Evolutionary conservation across 2,113 vertebrate genomes (phyloP), one percentile per base, ranked within the genome.

Genomic region (Osmerus mordax): DNA sequence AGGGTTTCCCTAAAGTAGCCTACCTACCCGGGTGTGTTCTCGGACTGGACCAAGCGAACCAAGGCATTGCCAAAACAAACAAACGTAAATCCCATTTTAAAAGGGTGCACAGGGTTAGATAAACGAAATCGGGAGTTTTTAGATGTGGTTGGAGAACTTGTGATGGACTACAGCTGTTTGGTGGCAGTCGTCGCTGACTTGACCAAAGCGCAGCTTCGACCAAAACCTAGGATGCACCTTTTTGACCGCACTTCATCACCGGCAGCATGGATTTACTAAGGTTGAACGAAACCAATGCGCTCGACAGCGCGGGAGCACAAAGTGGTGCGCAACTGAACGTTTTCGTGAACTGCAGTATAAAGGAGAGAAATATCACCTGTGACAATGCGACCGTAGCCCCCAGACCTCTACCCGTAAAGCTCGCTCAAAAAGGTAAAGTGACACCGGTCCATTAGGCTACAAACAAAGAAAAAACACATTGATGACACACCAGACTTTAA

Each of bases 341-440:
- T 41, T 75, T 77, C 54, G 69, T 61, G 3, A 87, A 87, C 70
- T 74, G 81, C 51, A 89, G 83, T 77, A 23, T 86, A 84, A 88
- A 87, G 56, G 32, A 78, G 4, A 47, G 53, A 4, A 89, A 88
- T 85, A 47, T 72, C 81, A 82, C 85, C 78, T 90, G 86, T 79
- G 78, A 75, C 68, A 89, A 91, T 73, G 72, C 73, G 3, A 82
- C 83, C 64, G 53, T 82, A 2, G 5, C 69, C 18, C 65, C 78
- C 28, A 62, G 58, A 41, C 82, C 86, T 12, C 69, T 68, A 61
- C 78, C 71, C 14, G 53, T 60, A 41, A 81, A 71, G 67, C 41
- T 47, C 9, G 41, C 41, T 47, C 71, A 85, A 23, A 89, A 76
- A 87, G 90, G 92, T 93, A 79, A 91, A 88, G 13, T 18, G 52